Base-by-base conservation (phyloP, 1,140 invertebrate genomes). In the Octopus sinensis region DNA sequence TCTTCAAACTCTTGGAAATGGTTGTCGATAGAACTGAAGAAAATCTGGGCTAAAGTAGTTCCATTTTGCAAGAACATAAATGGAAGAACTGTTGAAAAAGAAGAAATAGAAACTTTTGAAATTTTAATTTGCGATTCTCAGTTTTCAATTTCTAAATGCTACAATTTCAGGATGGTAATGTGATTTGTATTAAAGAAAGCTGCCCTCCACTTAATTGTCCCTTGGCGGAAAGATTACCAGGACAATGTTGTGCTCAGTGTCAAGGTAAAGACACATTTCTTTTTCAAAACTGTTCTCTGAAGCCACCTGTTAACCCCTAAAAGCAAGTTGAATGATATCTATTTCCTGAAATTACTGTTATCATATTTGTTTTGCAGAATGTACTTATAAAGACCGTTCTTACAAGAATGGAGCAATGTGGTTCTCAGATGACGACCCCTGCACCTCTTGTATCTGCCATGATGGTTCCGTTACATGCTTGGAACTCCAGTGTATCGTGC, bases 351-450 rank as follows among this genome's bases (percentile, higher is more conserved):
- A 2, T 43, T 43, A 62, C 56, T 62, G 17, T 12, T 30, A 81
- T 75, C 53, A 53, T 82, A 6, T 78, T 78, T 76, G 73, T 3
- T 80, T n/a, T 79, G 17, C 77, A 95, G 95, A 95, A 17, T 97
- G 96, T 90, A 91, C 93, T 79, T 93, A 93, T 87, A 93, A 94
- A 53, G 94, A 95, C 6, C 90, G 93, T 4, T 92, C 94, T 53
- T 93, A 95, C 86, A 91, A 92, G 5, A 96, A 95, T 62, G 94
- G 95, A 71, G 93, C 94, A 0, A 94, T 95, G 88, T 96, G 95
- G 95, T 92, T 90, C 5, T 93, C 94, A 82, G 91, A 92, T 0
- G 92, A 92, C 53, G 93, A 96, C 85, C 93, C 95, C 0, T 96
- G 95, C 86, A 91, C 91, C 81, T 91, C 81, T 91, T 94, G 86